phyloP scores from a whole-genome alignment of 2,888 invertebrate species.

The Caenorhabditis zanzibari region DNA sequence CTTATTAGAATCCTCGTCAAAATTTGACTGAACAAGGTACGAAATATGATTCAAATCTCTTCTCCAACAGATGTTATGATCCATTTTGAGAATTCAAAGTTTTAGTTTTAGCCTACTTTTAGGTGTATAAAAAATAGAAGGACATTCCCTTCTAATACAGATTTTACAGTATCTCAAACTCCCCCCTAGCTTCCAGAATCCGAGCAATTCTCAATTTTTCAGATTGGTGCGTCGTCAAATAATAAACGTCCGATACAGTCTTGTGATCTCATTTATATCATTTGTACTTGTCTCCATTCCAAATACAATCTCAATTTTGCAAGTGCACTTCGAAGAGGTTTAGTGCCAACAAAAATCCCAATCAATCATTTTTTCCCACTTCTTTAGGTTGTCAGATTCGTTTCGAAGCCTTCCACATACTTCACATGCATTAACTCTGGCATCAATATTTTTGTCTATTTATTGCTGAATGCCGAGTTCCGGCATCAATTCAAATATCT shows the following conservation, averaged over 20 bases:
- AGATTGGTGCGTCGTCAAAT: conserved; percentile 68
- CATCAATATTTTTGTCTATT: conserved; percentile 75
- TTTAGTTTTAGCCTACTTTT: too few species aligned
- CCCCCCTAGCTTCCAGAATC: too few species aligned
- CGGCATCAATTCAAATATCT: conserved; percentile 68
- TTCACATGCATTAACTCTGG: conserved; percentile 75
- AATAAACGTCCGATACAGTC: conserved; percentile 70
- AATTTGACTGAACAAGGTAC: too few species aligned
- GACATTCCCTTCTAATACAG: too few species aligned
- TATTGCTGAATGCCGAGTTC: conserved; percentile 73
- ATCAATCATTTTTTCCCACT: background rate
- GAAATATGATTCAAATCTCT: too few species aligned
- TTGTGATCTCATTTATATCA: conserved; percentile 72
- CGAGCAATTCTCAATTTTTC: background rate
- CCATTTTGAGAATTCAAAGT: too few species aligned
- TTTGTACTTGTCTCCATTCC: conserved; percentile 73
- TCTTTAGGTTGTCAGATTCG: conserved; percentile 70
- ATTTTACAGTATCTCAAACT: too few species aligned
- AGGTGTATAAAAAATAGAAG: too few species aligned
- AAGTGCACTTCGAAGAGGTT: conserved; percentile 69
- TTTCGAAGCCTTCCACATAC: conserved; percentile 74
- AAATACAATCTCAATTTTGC: conserved; percentile 72
- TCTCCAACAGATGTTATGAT: too few species aligned
- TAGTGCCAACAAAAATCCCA: conserved; percentile 2
- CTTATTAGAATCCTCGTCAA: too few species aligned